Evolutionary conservation across 2,888 invertebrate genomes (phyloP), one percentile per base, ranked within the genome.

Genomic region (Pocota personata): DNA sequence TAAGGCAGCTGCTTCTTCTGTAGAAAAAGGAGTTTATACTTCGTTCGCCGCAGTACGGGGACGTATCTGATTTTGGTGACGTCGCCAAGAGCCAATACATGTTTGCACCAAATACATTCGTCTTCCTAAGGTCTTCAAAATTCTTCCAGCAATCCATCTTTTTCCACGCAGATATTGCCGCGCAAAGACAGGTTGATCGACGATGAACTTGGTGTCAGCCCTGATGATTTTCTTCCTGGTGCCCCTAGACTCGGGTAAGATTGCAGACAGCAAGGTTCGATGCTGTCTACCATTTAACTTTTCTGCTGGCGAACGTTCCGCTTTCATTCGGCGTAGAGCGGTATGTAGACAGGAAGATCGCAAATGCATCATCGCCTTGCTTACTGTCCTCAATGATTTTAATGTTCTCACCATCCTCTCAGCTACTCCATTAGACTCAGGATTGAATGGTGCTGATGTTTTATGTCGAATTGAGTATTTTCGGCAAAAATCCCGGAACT

Each of bases 361-460:
- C 16, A 10, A 77, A 24, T 0, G 67, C 76, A 16, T 40, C 35
- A 1, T 40, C 46, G 14, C 19, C 10, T 46, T 46, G 2, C 19
- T 46, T 46, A 19, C 19, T 46, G 19, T 46, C 46, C 2, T 46
- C 46, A 19, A 46, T 19, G 19, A 46, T 46, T 46, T 19, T 46
- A 19, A 46, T 19, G 46, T 46, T 46, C 46, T 46, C 19, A 86
- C 80, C 46, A 71, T 76, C 12, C 87, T 57, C 82, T 88, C 89
- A 88, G 88, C 89, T 50, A 21, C 40, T 30, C 87, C 88, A 50
- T 89, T 89, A n/a, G 87, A 77, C 43, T 80, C 71, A 1, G 87
- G 87, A 32, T 87, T 72, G 55, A 75, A 88, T 5, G 88, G 83
- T 8, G 88, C 86, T 19, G 88, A 87, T n/a, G 87, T 88, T 4